These are phyloP conservation scores for Phyllotreta striolata DNA, from an alignment of 2,888 invertebrate genomes.

Conservation along the genomic window DNA sequence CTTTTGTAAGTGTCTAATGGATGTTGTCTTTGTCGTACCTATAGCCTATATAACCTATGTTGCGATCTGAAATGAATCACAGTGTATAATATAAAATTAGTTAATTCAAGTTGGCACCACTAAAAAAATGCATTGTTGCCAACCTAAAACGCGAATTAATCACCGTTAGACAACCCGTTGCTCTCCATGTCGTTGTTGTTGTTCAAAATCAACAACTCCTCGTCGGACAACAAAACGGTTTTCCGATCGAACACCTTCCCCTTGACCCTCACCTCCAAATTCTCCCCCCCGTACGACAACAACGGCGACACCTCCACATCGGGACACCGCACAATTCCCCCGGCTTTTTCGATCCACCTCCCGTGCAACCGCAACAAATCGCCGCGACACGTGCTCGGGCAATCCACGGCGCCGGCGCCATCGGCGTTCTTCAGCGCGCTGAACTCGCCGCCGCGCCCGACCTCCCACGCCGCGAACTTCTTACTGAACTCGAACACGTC, in stretches of 20 bases:
- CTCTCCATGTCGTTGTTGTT: conserved; percentile 33
- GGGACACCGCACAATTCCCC: conserved; percentile 78
- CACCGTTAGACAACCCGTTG: not conserved
- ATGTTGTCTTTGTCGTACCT: no score
- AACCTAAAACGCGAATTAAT: no score
- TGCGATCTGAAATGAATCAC: no score
- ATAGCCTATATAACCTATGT: no score
- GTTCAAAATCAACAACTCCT: conserved; percentile 41
- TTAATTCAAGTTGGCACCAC: no score
- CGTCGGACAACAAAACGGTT: conserved; percentile 47
- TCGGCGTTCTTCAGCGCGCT: conserved; percentile 97
- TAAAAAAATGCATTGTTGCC: no score
- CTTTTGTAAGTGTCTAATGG: no score
- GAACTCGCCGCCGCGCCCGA: conserved; percentile 91
- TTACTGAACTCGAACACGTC: conserved; percentile 96
- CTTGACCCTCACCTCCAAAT: conserved; percentile 64
- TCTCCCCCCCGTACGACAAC: conserved; percentile 90
- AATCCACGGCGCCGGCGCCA: conserved; percentile 77
- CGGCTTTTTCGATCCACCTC: conserved; percentile 81
- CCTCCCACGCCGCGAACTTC: conserved; percentile 92
- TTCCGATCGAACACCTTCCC: conserved; percentile 46
- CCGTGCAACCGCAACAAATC: conserved; percentile 81
- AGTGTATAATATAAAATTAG: no score
- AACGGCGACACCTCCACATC: conserved; percentile 90
- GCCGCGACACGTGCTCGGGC: conserved; percentile 84